Percentiles rank a stretch among this genome's conserved stretches.
phyloP scores from a whole-genome alignment of 2,797 vertebrate genomes.

The Chlorospingus flavigularis region DNA sequence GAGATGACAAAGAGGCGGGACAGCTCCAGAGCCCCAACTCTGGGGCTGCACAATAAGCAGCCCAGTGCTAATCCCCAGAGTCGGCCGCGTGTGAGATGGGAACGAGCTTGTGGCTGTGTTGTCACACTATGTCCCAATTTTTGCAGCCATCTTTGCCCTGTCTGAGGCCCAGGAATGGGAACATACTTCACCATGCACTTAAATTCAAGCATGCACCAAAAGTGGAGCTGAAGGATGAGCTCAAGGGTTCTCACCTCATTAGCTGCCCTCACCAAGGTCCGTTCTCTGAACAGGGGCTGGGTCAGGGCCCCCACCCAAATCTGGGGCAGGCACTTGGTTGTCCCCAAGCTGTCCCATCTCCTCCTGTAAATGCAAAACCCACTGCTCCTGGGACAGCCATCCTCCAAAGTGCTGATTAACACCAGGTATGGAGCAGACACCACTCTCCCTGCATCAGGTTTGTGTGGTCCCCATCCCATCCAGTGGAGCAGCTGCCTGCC shows the following conservation, averaged over 20 bases:
- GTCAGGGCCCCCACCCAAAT: background rate
- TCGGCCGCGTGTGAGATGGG: background rate
- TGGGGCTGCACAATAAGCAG: background rate
- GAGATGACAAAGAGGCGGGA: background rate
- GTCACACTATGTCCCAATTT: background rate
- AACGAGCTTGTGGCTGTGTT: fast-evolving
- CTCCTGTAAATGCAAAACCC: background rate
- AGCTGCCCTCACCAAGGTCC: background rate
- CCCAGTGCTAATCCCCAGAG: background rate
- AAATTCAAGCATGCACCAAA: slow-evolving; percentile 3
- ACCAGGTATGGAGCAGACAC: fast-evolving
- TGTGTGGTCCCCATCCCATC: background rate
- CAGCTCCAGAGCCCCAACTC: background rate
- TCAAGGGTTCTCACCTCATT: background rate
- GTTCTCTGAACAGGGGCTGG: background rate
- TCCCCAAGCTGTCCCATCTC: background rate
- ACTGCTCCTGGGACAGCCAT: background rate
- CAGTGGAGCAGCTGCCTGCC: fast-evolving
- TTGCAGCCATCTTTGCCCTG: background rate
- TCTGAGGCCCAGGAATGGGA: background rate
- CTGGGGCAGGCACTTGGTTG: background rate
- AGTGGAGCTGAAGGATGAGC: background rate
- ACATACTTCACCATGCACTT: background rate
- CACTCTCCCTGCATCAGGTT: fast-evolving
- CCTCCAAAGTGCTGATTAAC: background rate